These are phyloP conservation scores for Chlamydotis undulata DNA, from an alignment of 2,113 vertebrate genomes.

Conservation along the genomic window DNA sequence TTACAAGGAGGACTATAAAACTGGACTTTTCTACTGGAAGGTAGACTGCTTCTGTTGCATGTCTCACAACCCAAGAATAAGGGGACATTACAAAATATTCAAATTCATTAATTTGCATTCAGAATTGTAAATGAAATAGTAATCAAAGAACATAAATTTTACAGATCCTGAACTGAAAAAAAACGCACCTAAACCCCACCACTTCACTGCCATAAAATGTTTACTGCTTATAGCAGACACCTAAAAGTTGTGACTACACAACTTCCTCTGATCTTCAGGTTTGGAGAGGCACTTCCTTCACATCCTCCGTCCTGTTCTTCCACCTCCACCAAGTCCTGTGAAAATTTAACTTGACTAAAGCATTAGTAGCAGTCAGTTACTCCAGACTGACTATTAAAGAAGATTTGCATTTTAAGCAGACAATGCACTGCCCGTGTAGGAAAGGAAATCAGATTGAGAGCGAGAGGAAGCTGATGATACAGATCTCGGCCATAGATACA, in stretches of 20 bases:
- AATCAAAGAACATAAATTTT: not conserved
- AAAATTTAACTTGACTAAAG: not conserved
- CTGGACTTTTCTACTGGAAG: not conserved
- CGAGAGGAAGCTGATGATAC: not conserved
- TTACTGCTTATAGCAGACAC: not conserved
- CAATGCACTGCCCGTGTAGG: not conserved
- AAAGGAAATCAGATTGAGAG: not conserved
- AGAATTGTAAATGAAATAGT: not conserved
- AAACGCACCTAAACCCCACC: not conserved
- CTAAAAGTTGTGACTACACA: not conserved
- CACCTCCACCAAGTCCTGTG: not conserved
- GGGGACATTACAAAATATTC: not conserved
- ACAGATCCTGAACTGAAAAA: not conserved
- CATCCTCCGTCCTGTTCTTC: not conserved
- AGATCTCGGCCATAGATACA: rapidly evolving
- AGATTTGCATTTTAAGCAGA: not conserved
- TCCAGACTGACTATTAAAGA: not conserved
- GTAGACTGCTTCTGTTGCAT: not conserved
- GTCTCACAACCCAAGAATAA: not conserved
- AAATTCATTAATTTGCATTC: not conserved
- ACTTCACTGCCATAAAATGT: not conserved
- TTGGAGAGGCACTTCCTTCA: not conserved
- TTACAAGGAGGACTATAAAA: not conserved
- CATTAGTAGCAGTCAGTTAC: not conserved
- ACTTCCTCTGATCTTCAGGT: not conserved